These are phyloP conservation scores for Netelia inedita DNA, from an alignment of 2,888 invertebrate genomes.

Conservation along the genomic window DNA sequence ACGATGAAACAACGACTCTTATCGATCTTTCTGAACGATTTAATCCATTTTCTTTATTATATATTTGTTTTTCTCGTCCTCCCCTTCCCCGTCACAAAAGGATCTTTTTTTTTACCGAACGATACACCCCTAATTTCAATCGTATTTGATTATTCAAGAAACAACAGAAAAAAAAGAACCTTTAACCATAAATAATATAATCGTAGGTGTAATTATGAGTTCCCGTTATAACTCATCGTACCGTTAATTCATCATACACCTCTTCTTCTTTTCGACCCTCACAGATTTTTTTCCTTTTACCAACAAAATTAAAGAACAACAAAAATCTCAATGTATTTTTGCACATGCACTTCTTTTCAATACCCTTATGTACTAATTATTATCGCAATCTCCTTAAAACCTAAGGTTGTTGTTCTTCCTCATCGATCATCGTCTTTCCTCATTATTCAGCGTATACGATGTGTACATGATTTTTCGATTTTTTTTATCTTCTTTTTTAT, in stretches of 20 bases:
- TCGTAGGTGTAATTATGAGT: slow-evolving; percentile 65
- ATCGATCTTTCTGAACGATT: slow-evolving; percentile 75
- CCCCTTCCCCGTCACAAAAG: background rate
- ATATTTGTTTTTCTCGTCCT: slow-evolving; percentile 1
- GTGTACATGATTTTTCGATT: slow-evolving; percentile 71
- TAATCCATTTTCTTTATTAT: slow-evolving; percentile 79
- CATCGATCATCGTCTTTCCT: slow-evolving; percentile 52
- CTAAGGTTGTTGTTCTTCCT: slow-evolving; percentile 68
- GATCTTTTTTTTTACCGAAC: slow-evolving; percentile 72
- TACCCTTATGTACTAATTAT: slow-evolving; percentile 84
- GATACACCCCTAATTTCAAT: slow-evolving; percentile 79
- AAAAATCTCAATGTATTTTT: slow-evolving; percentile 47
- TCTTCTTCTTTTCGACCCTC: slow-evolving; percentile 44
- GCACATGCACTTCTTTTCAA: slow-evolving; percentile 61
- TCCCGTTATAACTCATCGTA: slow-evolving; percentile 47
- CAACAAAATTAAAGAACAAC: slow-evolving; percentile 47
- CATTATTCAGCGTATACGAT: slow-evolving; percentile 53
- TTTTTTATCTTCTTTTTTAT: slow-evolving; percentile 57
- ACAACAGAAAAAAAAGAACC: slow-evolving; percentile 71
- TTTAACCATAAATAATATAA: slow-evolving; percentile 76
- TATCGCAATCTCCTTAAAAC: slow-evolving; percentile 80
- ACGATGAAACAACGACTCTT: slow-evolving; percentile 15
- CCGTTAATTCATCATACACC: slow-evolving; percentile 62
- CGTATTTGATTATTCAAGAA: slow-evolving; percentile 68
- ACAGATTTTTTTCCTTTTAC: slow-evolving; percentile 32